Conservation (phyloP, 2,113 vertebrate species). For the Eudyptes chrysolophus region DNA sequence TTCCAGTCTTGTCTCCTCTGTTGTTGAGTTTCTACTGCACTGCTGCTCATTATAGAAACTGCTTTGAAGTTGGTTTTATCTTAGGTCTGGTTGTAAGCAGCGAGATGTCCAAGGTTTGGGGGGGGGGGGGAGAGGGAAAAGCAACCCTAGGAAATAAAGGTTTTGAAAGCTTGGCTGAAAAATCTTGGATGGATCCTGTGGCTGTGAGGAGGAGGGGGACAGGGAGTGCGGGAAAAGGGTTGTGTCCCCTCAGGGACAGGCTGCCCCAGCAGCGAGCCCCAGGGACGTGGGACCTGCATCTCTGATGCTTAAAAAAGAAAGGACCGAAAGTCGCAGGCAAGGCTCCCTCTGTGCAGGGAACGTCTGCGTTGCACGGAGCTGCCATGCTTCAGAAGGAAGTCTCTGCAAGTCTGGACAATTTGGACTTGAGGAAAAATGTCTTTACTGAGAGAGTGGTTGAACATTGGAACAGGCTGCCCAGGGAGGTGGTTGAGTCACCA, state of each 20-base stretch:
- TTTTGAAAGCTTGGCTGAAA: background rate
- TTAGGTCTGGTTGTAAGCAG: background rate
- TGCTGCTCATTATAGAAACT: background rate
- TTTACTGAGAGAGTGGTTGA: too few species aligned
- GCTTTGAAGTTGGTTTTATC: conserved; percentile 43
- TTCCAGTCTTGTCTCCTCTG: background rate
- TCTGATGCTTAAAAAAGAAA: background rate
- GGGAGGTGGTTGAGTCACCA: too few species aligned
- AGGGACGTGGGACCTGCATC: background rate
- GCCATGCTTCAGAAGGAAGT: rapidly evolving
- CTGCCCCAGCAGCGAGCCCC: rapidly evolving
- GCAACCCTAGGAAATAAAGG: background rate
- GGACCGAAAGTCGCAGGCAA: background rate
- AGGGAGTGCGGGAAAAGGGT: background rate
- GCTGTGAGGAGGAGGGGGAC: background rate
- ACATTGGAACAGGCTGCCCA: too few species aligned
- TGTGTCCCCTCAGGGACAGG: background rate
- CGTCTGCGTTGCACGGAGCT: rapidly evolving
- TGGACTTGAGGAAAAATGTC: too few species aligned
- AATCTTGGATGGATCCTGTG: background rate
- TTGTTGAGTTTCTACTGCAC: background rate
- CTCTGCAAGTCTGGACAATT: background rate
- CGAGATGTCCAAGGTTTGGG: background rate
- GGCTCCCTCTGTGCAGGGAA: rapidly evolving
- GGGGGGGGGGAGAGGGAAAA: rapidly evolving